These are phyloP conservation scores for Zootermopsis nevadensis DNA, from an alignment of 2,888 invertebrate species.

Conservation along the genomic window DNA sequence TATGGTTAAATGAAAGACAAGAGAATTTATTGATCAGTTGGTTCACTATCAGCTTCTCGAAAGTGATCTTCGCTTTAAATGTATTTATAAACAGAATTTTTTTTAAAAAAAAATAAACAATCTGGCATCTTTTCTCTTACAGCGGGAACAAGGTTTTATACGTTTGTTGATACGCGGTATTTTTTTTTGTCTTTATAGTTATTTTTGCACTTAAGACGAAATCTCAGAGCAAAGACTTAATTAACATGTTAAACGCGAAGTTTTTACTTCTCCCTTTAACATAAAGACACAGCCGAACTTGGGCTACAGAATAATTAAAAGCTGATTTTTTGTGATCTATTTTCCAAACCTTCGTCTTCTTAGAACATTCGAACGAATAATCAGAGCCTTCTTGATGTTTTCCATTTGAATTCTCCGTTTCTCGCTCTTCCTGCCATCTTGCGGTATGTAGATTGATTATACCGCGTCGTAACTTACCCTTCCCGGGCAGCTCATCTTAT, in stretches of 20 bases:
- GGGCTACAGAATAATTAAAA: slow-evolving; percentile 42
- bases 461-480: not conserved
- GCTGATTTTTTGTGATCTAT: slow-evolving; percentile 31
- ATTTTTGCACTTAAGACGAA: not conserved
- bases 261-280: not conserved
- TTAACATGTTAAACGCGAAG: slow-evolving; percentile 17
- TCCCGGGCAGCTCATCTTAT: slow-evolving; percentile 28
- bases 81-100: too few relatives aligned
- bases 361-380: slow-evolving; percentile 26
- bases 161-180: not conserved
- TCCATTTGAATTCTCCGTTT: slow-evolving; percentile 32
- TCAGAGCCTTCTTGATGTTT: slow-evolving; percentile 25
- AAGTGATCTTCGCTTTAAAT: too few relatives aligned
- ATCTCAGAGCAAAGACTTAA: not conserved
- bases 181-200: not conserved
- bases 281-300: not conserved
- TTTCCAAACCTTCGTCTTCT: not conserved
- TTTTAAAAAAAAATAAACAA: too few relatives aligned
- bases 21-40: too few relatives aligned
- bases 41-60: too few relatives aligned
- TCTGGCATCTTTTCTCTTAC: too few relatives aligned
- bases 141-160: too few relatives aligned
- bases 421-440: not conserved
- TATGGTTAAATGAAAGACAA: too few relatives aligned
- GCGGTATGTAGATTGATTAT: slow-evolving; percentile 34